Conservation (phyloP, 2,888 invertebrate genomes). For the Andrena dorsata region DNA sequence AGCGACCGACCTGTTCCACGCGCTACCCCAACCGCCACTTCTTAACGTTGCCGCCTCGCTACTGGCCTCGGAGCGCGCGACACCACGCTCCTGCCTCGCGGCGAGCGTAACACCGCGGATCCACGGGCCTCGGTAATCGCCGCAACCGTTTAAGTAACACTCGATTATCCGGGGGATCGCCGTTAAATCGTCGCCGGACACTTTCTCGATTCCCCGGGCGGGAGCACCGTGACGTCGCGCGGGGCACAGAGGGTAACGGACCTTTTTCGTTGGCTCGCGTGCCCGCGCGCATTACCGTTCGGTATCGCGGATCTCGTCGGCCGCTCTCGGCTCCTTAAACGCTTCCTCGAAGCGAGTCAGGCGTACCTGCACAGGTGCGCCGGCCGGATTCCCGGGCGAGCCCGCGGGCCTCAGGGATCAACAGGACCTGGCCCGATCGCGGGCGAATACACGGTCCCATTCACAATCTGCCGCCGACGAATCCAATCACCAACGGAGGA, state of each 20-base stretch:
- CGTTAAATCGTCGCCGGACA: constrained; percentile 7
- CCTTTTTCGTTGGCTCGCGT: constrained; percentile 45
- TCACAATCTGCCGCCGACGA: constrained; percentile 11
- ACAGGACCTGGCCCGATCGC: constrained; percentile 14
- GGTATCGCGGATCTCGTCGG: constrained; percentile 11
- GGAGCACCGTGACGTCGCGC: constrained; percentile 15
- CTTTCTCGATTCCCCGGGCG: constrained; percentile 15
- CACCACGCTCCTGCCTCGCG: no score
- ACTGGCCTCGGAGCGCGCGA: no score
- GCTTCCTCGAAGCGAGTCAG: not conserved
- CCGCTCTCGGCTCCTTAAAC: not conserved
- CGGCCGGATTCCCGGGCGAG: not conserved
- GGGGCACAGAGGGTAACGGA: constrained; percentile 40
- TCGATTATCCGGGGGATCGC: constrained; percentile 19
- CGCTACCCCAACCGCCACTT: not conserved
- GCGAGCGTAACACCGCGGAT: constrained; percentile 10
- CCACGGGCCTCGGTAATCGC: constrained; percentile 5
- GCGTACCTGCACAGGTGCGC: no score
- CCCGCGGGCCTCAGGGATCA: not conserved
- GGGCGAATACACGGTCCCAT: constrained; percentile 31
- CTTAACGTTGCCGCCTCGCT: no score
- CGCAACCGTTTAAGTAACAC: constrained; percentile 14
- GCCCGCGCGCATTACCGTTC: constrained; percentile 42
- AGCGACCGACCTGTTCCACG: constrained; percentile 1
- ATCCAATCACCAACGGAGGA: constrained; percentile 29